phyloP scores from a whole-genome alignment of 2,113 vertebrate species.

The Heteronetta atricapilla region DNA sequence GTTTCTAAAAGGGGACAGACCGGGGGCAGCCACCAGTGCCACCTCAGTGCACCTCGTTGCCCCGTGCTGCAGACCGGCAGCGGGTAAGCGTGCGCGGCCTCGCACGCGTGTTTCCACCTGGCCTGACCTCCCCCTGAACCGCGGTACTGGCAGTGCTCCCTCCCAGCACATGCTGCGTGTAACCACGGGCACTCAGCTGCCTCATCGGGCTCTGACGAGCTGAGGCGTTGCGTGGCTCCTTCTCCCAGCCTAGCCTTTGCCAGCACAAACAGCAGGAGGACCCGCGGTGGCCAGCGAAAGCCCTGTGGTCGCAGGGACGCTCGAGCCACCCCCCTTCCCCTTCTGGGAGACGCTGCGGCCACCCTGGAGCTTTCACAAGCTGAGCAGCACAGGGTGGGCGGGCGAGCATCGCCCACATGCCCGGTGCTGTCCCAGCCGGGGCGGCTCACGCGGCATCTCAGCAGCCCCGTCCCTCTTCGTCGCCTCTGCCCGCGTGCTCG shows the following conservation, averaged over 20 bases:
- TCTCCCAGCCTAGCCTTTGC: background rate
- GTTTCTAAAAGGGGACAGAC: background rate
- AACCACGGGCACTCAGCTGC: background rate
- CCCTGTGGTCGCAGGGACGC: background rate
- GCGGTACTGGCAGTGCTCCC: background rate
- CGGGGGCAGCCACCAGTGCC: accelerated
- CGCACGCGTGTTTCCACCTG: background rate
- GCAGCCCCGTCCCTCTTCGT: slow-evolving; percentile 23
- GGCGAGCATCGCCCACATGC: background rate
- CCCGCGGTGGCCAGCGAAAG: background rate
- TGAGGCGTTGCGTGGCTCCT: background rate
- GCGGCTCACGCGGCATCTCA: slow-evolving; percentile 55
- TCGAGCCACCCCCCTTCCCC: background rate
- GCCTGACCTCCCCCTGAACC: background rate
- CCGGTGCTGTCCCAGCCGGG: background rate
- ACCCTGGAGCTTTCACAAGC: background rate
- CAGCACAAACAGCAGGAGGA: background rate
- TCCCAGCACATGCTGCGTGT: background rate
- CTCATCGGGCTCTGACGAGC: background rate
- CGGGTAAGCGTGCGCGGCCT: background rate
- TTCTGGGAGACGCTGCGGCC: background rate
- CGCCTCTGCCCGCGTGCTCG: background rate
- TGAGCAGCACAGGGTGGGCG: slow-evolving; percentile 21
- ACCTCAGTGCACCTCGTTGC: background rate
- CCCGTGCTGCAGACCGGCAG: background rate